Conservation (phyloP, 2,113 vertebrate species). For the Xiphophorus couchianus region DNA sequence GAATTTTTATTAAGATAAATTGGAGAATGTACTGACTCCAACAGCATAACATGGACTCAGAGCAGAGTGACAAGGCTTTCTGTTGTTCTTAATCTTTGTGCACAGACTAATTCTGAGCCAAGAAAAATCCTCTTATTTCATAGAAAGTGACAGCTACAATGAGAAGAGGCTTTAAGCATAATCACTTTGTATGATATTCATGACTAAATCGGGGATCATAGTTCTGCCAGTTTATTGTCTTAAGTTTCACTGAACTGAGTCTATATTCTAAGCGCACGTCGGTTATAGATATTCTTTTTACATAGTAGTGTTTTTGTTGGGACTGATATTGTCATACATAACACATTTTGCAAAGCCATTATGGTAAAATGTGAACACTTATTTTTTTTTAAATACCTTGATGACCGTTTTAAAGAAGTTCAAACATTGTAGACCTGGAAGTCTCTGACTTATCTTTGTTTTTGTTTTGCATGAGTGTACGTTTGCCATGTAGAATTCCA, state of each 20-base stretch:
- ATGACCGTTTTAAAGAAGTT: neutral
- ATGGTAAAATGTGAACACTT: neutral
- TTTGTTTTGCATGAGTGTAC: slow-evolving; percentile 42
- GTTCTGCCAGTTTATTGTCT: neutral
- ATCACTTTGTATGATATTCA: neutral
- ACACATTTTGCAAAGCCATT: neutral
- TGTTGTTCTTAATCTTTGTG: neutral
- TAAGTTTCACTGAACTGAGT: neutral
- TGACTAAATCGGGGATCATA: neutral
- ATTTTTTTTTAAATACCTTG: neutral
- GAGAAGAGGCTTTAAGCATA: no score
- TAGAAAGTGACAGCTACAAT: neutral
- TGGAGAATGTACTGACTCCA: neutral
- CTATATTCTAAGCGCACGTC: neutral
- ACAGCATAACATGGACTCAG: neutral
- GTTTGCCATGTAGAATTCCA: slow-evolving; percentile 34
- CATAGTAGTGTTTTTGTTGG: neutral
- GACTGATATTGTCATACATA: neutral
- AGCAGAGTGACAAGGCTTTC: neutral
- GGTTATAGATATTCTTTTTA: neutral
- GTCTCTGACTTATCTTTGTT: neutral
- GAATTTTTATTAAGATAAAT: no score
- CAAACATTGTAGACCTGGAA: neutral
- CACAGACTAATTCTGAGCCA: neutral
- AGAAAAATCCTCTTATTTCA: neutral